Base-by-base conservation (phyloP, 2,888 invertebrate genomes). In the Micoletzkya japonica region DNA sequence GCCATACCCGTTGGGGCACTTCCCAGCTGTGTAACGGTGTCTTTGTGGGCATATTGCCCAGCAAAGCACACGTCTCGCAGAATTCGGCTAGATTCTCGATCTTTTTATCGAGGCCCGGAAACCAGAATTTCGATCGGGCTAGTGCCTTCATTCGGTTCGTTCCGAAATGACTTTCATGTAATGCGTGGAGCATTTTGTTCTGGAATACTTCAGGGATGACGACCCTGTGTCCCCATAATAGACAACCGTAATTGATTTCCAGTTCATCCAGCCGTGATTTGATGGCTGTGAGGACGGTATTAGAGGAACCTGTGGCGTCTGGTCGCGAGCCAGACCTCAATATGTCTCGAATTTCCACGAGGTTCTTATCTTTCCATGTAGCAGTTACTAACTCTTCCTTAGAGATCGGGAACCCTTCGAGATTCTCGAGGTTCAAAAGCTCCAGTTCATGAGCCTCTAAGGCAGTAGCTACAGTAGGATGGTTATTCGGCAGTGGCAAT, bases 21-120 rank as follows among this genome's bases (percentile, higher is more conserved):
- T 67, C 67, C 67, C 67, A 67, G 6, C 30, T 28, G 44, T 67
- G 67, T 10, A 67, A 20, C 6, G 67, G 67, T 17, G 28, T 37
- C 10, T 57, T 56, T 0, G 57, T 39, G 1, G n/a, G 30, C 24
- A 26, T 28, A 1, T 67, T 37, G 6, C 56, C 67, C 32, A 67
- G 14, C 2, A 56, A 1, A 2, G 57, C 57, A 34, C 67, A 67
- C 3, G 32, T 30, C n/a, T 37, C 32, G 30, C 67, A 67, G 10
- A 24, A 4, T 20, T 57, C 49, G 1, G 39, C 67, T 24, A 67
- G 4, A 1, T 26, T 10, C 2, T 28, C 49, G 24, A 67, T 67
- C 39, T 36, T 24, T 10, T 30, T 30, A 20, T 66, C 66, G n/a
- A 67, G 54, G 30, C 10, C 17, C 1, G 67, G 67, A n/a, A 67